These are phyloP conservation scores for Nomia melanderi DNA, from an alignment of 1,140 invertebrate genomes.

Conservation along the genomic window DNA sequence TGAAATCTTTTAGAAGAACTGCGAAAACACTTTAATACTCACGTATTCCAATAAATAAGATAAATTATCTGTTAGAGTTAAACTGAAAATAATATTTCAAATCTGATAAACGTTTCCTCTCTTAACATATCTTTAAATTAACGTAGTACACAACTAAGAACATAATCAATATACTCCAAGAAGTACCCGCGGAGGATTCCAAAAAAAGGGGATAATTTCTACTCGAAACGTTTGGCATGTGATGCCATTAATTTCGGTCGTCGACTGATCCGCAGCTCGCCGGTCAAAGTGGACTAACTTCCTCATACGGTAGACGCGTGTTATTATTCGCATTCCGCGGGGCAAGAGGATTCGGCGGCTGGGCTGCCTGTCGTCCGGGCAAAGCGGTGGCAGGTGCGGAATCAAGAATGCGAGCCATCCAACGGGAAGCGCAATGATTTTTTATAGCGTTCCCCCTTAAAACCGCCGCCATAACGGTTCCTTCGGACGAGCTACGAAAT, in stretches of 20 bases:
- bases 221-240: no score
- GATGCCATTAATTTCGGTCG: background rate
- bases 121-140: no score
- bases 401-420: slow-evolving; percentile 43
- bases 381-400: slow-evolving; percentile 20
- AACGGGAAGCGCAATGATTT: slow-evolving; percentile 48
- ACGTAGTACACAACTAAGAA: no score
- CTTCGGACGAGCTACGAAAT: slow-evolving; percentile 28
- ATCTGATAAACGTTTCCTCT: no score
- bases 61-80: no score
- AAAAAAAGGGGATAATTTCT: no score
- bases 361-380: background rate
- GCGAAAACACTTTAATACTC: no score
- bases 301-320: background rate
- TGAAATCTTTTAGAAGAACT: no score
- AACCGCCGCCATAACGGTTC: slow-evolving; percentile 52
- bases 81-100: no score
- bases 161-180: no score
- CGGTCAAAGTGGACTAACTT: background rate
- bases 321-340: slow-evolving; percentile 20
- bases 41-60: no score
- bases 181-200: no score
- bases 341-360: slow-evolving; percentile 21
- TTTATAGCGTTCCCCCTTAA: slow-evolving; percentile 35
- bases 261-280: background rate